Base-by-base conservation (phyloP, 2,888 invertebrate species). In the Amphimallon solstitiale region DNA sequence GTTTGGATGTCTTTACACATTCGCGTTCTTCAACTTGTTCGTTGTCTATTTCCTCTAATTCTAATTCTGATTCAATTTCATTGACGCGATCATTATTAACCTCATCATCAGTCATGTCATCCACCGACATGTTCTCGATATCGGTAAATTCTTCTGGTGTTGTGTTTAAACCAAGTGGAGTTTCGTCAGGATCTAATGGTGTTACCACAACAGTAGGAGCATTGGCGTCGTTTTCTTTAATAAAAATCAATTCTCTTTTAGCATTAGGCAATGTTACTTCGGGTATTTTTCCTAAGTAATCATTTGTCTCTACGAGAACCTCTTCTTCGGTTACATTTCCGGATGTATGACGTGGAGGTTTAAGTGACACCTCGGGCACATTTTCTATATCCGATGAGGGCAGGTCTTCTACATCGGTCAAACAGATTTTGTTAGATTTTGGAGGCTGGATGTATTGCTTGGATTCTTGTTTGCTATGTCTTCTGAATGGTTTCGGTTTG, bases 201-300 rank as follows among this genome's bases (percentile, higher is more conserved):
- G 63, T 54, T 6, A 65, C 40, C 0, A 43, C 19, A 4, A 70
- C 68, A 7, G 43, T 80, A 7, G 83, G 84, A 14, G 80, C 79
- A 1, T 84, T 84, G 65, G 73, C 75, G 60, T 79, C 76, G 72
- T 82, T 79, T 48, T 70, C 70, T 34, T 65, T 52, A 37, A 70
- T 72, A 82, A 82, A 73, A 29, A 84, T 75, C 40, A 86, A 75
- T 74, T 85, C 85, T 60, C 86, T 80, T 48, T 81, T 81, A 9
- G 84, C 78, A 19, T 79, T 74, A 6, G 86, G 86, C 48, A 86
- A 64, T 46, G 67, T 67, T 3, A 80, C 69, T 23, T 77, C 29
- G 15, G 63, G 63, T 19, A 66, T 70, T 15, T 67, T 61, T 9
- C 68, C 64, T 34, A 71, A 56, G 49, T 74, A 75, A 40, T 74